Evolutionary conservation across 2,888 invertebrate species (phyloP).

Genomic region (Pachymerium ferrugineum): DNA sequence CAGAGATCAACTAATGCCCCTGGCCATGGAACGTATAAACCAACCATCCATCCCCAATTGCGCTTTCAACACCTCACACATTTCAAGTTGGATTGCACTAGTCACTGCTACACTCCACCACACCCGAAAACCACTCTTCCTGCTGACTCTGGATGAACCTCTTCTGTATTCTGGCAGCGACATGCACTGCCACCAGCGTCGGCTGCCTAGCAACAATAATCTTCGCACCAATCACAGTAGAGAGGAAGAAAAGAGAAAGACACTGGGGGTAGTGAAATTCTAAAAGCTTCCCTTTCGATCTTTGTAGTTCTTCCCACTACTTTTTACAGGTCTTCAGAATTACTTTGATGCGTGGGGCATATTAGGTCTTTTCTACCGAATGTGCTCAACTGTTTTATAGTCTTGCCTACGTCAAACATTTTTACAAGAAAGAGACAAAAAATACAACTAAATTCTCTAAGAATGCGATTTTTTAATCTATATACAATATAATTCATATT

Average conservation of each 20-base stretch:
- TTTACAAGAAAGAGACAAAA: too few relatives aligned
- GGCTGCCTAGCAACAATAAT: constrained; percentile 24
- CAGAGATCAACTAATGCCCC: neutral
- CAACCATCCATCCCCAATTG: constrained; percentile 10
- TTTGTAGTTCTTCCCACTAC: neutral
- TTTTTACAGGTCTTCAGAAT: constrained; percentile 7
- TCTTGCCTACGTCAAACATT: neutral
- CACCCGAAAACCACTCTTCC: neutral
- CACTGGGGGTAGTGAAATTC: constrained; percentile 14
- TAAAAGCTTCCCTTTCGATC: neutral
- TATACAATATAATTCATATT: too few relatives aligned
- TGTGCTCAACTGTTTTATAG: neutral
- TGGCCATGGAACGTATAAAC: neutral
- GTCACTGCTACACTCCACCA: neutral
- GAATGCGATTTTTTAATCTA: too few relatives aligned
- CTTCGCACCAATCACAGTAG: constrained; percentile 5
- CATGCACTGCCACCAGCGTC: neutral
- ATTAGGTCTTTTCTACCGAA: constrained; percentile 19
- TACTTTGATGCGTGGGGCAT: constrained; percentile 21
- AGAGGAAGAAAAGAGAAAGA: constrained; percentile 15
- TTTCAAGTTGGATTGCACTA: constrained; percentile 11
- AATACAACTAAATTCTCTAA: too few relatives aligned
- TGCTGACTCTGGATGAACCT: neutral
- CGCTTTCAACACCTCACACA: constrained; percentile 18
- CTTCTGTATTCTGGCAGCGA: constrained; percentile 15